Evolutionary conservation across 2,113 vertebrate genomes (phyloP).

Genomic region (Laterallus jamaicensis): DNA sequence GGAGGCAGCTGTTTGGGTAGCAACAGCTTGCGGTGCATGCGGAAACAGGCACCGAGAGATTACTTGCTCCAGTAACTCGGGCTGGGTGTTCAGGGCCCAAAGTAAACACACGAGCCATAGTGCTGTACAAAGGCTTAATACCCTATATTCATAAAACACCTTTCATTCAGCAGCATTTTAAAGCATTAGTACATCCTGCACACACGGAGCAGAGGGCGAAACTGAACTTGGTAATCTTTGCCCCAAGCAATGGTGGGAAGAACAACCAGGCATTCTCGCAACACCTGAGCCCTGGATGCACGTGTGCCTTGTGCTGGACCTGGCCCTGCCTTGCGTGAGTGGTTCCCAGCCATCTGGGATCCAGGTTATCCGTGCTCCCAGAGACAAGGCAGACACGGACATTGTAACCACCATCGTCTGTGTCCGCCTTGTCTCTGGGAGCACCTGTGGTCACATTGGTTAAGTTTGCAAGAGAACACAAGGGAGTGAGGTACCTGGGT

Average conservation of each 20-base stretch:
- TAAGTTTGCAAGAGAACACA: background rate
- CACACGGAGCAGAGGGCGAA: background rate
- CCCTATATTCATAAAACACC: background rate
- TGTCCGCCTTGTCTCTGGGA: no score
- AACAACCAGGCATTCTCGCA: background rate
- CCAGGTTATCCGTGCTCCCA: background rate
- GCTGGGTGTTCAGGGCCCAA: constrained; percentile 40
- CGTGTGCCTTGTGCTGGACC: background rate
- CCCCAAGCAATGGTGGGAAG: background rate
- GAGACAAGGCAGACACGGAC: background rate
- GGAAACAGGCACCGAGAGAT: constrained; percentile 44
- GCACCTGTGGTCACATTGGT: background rate
- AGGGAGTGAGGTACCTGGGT: background rate
- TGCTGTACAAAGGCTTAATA: constrained; percentile 29
- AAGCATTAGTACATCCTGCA: background rate
- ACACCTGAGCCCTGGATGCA: background rate
- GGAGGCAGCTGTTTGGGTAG: background rate
- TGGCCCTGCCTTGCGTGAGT: rapidly evolving
- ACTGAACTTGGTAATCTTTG: background rate
- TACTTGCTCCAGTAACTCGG: constrained; percentile 50
- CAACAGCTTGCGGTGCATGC: background rate
- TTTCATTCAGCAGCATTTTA: constrained; percentile 3
- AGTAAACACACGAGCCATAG: background rate
- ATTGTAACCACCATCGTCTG: background rate
- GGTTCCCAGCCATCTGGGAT: background rate